Percentiles rank a stretch among this genome's conserved stretches.
Conservation (phyloP, 2,888 invertebrate species). For the Oxycera nigricornis region DNA sequence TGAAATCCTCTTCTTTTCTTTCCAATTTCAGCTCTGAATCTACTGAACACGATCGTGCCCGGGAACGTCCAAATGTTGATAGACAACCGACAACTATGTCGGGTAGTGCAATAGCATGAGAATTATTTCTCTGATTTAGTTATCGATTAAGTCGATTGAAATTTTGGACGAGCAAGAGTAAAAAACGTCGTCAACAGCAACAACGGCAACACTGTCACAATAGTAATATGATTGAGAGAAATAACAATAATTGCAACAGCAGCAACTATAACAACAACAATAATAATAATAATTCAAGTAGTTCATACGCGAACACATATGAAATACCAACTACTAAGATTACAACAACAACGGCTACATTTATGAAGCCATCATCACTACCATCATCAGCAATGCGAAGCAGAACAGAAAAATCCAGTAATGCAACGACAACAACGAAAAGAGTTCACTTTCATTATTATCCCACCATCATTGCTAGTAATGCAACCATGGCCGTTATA, state of each 20-base stretch:
- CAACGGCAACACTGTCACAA: too few species aligned
- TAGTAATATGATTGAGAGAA: constrained; percentile 9
- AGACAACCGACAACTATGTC: constrained; percentile 63
- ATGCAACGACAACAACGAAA: constrained; percentile 33
- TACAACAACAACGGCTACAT: constrained; percentile 19
- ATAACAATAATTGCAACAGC: constrained; percentile 31
- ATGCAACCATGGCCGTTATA: neutral
- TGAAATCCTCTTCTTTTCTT: neutral
- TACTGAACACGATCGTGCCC: constrained; percentile 61
- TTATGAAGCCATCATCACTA: constrained; percentile 28
- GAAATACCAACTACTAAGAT: constrained; percentile 37
- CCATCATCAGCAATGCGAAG: constrained; percentile 17
- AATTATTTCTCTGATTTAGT: constrained; percentile 65
- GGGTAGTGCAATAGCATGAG: constrained; percentile 64
- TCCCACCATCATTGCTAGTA: constrained; percentile 15
- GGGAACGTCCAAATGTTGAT: constrained; percentile 59
- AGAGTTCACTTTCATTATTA: constrained; percentile 27
- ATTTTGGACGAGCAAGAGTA: constrained; percentile 44
- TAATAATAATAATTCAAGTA: constrained; percentile 5
- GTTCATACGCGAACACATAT: neutral
- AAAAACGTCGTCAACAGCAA: constrained; percentile 30
- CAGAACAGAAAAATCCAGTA: constrained; percentile 1
- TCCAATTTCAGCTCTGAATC: constrained; percentile 58
- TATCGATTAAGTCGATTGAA: constrained; percentile 51
- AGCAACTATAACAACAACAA: constrained; percentile 39